Base-by-base conservation (phyloP, 1,140 invertebrate species). In the Drosophila albomicans region DNA sequence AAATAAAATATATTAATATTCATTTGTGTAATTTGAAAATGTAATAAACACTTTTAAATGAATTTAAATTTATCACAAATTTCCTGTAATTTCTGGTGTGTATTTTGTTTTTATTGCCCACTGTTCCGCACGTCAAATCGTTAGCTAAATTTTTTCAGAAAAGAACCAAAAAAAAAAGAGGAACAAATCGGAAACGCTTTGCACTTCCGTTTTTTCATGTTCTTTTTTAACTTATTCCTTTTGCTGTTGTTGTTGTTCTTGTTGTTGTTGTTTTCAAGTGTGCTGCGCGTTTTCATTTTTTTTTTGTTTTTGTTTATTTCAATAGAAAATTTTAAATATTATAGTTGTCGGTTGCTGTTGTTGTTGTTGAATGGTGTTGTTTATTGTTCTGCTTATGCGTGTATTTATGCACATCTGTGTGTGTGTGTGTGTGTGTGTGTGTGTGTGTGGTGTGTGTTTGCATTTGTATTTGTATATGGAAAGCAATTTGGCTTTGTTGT, bases 301-400 rank as follows among this genome's bases (percentile, higher is more conserved):
- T 49, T 69, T 63, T 56, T 25, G 66, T 32, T 71, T 71, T 45
- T 48, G 54, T 69, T 63, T 61, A 71, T 78, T 88, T 84, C 77
- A 73, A 87, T 70, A 74, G 76, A 81, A 81, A 71, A 79, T 81
- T 82, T 86, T 71, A 79, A 76, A 76, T 79, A 77, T 87, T 86
- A 62, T 79, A 79, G 63, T 86, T 82, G 62, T 65, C 59, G 43
- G 58, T 86, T 82, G 61, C 61, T 64, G 28, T 35, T 48, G 20
- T 43, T 13, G 11, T 13, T 43, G 41, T 13, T 13, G 4, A n/a
- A 13, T 43, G 41, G 41, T 13, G 41, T 43, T 43, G 41, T 43
- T 43, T 43, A 43, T 43, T 43, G 41, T 43, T 43, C 41, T 58
- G 56, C 46, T 68, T 68, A 52, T 68, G 45, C 32, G 52, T 56